These are phyloP conservation scores for Palaemon carinicauda DNA, from an alignment of 1,140 invertebrate genomes.

Conservation along the genomic window DNA sequence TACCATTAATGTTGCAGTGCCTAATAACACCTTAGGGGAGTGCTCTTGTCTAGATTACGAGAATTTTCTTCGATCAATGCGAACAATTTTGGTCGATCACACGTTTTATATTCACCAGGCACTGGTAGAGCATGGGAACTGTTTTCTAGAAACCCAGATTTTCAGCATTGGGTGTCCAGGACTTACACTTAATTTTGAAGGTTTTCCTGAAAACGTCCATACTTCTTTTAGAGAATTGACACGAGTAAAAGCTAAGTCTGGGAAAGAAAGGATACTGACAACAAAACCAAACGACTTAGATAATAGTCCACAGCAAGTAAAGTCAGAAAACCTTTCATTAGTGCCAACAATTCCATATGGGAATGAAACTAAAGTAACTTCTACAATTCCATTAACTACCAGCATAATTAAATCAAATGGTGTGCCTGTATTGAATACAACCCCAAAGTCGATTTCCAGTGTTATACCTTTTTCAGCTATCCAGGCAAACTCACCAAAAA, in stretches of 20 bases:
- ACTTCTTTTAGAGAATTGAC: neutral
- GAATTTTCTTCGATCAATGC: neutral
- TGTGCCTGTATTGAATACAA: no score
- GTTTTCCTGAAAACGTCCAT: neutral
- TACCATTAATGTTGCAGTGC: conserved; percentile 15
- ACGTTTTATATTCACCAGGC: neutral
- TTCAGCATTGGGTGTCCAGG: conserved; percentile 17
- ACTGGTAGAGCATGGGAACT: neutral
- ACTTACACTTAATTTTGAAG: neutral
- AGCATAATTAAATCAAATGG: no score
- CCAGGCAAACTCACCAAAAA: no score
- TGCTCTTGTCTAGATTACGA: neutral
- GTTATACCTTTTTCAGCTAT: no score
- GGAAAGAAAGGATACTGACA: no score
- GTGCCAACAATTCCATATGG: no score
- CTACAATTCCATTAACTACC: no score
- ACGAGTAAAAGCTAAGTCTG: neutral
- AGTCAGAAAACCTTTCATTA: no score
- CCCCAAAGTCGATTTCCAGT: no score
- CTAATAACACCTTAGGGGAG: conserved; percentile 22
- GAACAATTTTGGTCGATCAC: neutral
- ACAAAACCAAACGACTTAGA: no score
- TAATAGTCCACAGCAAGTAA: no score
- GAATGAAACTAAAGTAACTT: no score
- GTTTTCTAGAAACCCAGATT: neutral